These are phyloP conservation scores for Bombus picipes DNA, from an alignment of 1,140 invertebrate species.

Conservation along the genomic window DNA sequence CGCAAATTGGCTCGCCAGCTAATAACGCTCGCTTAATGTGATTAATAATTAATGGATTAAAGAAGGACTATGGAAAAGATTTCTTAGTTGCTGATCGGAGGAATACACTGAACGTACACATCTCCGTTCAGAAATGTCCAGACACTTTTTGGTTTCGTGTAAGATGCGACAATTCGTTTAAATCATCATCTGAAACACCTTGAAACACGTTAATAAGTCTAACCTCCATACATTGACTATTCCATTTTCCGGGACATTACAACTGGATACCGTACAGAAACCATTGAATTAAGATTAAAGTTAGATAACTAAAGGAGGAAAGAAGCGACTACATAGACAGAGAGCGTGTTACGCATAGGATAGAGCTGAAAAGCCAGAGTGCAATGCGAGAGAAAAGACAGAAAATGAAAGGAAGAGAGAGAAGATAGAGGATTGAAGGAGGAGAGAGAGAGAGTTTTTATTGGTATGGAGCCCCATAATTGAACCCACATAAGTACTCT, in stretches of 20 bases:
- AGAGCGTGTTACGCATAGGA: background rate
- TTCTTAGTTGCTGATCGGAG: background rate
- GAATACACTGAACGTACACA: too few species aligned
- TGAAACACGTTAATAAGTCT: too few species aligned
- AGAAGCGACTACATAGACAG: background rate
- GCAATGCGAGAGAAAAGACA: background rate
- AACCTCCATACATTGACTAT: too few species aligned
- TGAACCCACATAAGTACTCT: slow-evolving; percentile 75
- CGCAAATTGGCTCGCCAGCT: slow-evolving; percentile 19
- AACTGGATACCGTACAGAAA: slow-evolving; percentile 4
- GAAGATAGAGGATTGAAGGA: too few species aligned
- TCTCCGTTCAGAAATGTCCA: too few species aligned
- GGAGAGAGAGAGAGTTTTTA: slow-evolving; percentile 49
- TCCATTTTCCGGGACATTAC: background rate
- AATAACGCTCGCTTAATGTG: slow-evolving; percentile 17
- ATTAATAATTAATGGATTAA: slow-evolving; percentile 25
- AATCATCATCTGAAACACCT: too few species aligned
- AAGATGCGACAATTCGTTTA: too few species aligned
- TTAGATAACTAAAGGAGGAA: slow-evolving; percentile 3
- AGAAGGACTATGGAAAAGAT: background rate
- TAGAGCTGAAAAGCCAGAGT: background rate
- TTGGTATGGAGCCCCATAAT: slow-evolving; percentile 67
- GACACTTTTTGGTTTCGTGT: too few species aligned
- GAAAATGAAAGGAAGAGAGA: background rate
- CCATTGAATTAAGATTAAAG: slow-evolving; percentile 26